A percentile compares a stretch with the other conserved stretches of the same genome.
Conservation (phyloP, 2,888 invertebrate genomes). For the Tineola bisselliella region DNA sequence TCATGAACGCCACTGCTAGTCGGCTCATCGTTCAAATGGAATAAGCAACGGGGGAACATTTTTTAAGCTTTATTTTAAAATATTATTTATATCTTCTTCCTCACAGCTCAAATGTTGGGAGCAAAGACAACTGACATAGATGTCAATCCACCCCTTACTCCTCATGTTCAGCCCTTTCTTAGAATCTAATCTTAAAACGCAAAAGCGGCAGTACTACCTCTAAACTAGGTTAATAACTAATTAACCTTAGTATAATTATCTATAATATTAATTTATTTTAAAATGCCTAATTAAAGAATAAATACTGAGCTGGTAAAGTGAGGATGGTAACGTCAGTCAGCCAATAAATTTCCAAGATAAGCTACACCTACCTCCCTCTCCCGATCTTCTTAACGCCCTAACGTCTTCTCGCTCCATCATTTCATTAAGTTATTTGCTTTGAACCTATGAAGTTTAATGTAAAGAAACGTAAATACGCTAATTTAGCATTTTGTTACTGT, state of each 20-base stretch:
- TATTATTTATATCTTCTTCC: not conserved
- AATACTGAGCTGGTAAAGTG: slow-evolving; percentile 43
- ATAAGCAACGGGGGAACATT: slow-evolving; percentile 1
- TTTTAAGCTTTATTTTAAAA: slow-evolving; percentile 1
- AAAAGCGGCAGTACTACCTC: too few relatives aligned
- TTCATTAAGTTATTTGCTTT: slow-evolving; percentile 58
- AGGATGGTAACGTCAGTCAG: slow-evolving; percentile 57
- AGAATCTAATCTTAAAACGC: too few relatives aligned
- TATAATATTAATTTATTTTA: not conserved
- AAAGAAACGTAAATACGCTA: slow-evolving; percentile 1
- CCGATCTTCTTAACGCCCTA: slow-evolving; percentile 26
- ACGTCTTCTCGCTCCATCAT: slow-evolving; percentile 35
- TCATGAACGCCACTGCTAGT: slow-evolving; percentile 21
- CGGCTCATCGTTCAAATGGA: slow-evolving; percentile 9
- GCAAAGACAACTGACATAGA: too few relatives aligned
- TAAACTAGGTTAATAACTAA: too few relatives aligned
- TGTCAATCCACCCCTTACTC: too few relatives aligned
- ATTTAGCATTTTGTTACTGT: not conserved
- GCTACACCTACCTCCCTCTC: slow-evolving; percentile 41
- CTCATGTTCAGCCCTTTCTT: too few relatives aligned
- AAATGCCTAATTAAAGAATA: slow-evolving; percentile 25
- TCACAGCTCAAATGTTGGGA: too few relatives aligned
- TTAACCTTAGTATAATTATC: too few relatives aligned
- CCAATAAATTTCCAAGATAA: slow-evolving; percentile 62
- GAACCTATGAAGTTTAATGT: slow-evolving; percentile 22